phyloP scores from a whole-genome alignment of 2,797 vertebrate species.

The Basileuterus tristriatus region DNA sequence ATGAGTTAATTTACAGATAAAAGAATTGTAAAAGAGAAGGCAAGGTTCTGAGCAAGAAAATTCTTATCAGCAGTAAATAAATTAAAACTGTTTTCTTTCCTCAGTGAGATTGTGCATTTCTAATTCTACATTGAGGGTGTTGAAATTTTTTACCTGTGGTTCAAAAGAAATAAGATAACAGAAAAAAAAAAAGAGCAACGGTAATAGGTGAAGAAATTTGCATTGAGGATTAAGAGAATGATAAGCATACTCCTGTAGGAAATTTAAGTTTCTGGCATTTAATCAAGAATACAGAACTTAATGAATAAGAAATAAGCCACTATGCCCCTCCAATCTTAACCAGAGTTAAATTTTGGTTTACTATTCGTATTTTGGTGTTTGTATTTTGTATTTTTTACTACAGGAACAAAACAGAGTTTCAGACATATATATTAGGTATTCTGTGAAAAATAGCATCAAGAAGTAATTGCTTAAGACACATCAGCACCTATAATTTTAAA shows the following conservation, averaged over 20 bases:
- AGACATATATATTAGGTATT: not conserved
- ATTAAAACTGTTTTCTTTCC: slow-evolving; percentile 7
- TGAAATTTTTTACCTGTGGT: not conserved
- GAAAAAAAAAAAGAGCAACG: not conserved
- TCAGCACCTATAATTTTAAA: not conserved
- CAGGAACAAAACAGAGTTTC: not conserved
- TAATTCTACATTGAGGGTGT: not conserved
- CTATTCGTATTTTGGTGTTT: not conserved
- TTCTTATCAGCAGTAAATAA: slow-evolving; percentile 3
- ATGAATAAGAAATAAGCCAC: not conserved
- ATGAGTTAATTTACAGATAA: slow-evolving; percentile 48
- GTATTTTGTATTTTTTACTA: not conserved
- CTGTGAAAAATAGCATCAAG: not conserved
- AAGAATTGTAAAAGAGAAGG: slow-evolving; percentile 5
- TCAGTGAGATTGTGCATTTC: not conserved
- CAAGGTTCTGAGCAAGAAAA: slow-evolving; percentile 5
- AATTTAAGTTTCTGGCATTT: not conserved
- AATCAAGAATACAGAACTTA: not conserved
- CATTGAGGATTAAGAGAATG: not conserved
- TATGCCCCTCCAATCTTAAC: accelerated
- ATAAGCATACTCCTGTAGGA: not conserved
- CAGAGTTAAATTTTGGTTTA: not conserved
- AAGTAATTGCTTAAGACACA: not conserved
- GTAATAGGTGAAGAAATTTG: not conserved
- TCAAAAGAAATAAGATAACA: not conserved